Evolutionary conservation across 2,113 vertebrate species (phyloP).

Genomic region (Thinocorus orbignyianus): DNA sequence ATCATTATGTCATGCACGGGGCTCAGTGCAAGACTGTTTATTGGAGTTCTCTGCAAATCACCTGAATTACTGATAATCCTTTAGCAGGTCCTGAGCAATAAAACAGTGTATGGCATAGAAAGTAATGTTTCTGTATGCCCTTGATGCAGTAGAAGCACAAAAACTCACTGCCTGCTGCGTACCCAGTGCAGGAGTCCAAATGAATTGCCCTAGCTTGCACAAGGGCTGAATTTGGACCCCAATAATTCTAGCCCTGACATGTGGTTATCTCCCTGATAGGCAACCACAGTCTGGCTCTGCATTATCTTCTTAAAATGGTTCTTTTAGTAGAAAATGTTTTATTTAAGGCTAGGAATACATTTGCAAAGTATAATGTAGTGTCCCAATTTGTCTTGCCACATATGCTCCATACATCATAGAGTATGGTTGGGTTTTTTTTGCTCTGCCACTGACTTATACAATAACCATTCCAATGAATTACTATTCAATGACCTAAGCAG

Average conservation of each 20-base stretch:
- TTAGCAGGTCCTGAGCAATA: neutral
- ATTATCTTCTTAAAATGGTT: neutral
- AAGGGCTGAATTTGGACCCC: neutral
- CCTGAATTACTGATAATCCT: constrained; percentile 15
- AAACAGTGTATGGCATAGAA: neutral
- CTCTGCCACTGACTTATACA: neutral
- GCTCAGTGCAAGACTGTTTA: neutral
- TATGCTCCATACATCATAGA: neutral
- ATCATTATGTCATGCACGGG: neutral
- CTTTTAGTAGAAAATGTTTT: neutral
- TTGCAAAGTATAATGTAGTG: neutral
- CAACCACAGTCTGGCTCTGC: neutral
- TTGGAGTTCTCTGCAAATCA: constrained; percentile 23
- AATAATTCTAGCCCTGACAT: neutral
- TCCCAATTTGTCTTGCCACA: neutral
- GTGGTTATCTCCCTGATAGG: neutral
- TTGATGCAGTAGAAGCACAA: neutral
- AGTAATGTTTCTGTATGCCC: neutral
- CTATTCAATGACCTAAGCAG: neutral
- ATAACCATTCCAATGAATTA: neutral
- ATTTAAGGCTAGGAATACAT: neutral
- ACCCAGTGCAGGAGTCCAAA: neutral
- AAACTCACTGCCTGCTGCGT: neutral
- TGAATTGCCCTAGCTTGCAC: neutral
- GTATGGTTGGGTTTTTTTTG: neutral